Conservation (phyloP, 2,797 vertebrate genomes). For the Distichodus sexfasciatus region DNA sequence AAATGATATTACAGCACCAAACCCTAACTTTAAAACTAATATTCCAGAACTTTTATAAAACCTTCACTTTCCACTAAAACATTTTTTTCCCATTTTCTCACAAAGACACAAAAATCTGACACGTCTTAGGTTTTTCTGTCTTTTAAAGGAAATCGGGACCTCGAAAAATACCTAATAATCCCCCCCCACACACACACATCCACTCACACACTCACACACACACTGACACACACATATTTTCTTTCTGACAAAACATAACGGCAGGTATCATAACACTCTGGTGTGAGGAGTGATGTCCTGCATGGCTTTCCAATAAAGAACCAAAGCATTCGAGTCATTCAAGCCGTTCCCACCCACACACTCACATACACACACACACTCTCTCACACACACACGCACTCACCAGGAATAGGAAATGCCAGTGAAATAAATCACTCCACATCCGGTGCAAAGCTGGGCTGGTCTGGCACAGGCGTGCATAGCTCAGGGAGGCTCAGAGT, state of each 20-base stretch:
- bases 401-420: conserved; percentile 50
- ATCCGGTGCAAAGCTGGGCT: conserved; percentile 40
- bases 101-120: too few species aligned
- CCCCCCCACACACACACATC: not conserved
- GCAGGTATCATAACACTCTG: conserved; percentile 43
- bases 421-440: conserved; percentile 55
- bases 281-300: conserved; percentile 21
- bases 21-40: too few species aligned
- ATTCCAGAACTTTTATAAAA: too few species aligned
- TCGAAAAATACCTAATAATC: too few species aligned
- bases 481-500: conserved; percentile 21
- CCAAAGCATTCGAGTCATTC: too few species aligned
- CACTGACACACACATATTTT: not conserved
- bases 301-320: conserved; percentile 8
- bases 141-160: too few species aligned
- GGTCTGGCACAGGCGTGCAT: conserved; percentile 25
- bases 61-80: too few species aligned
- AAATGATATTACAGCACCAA: too few species aligned
- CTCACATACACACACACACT: conserved; percentile 1
- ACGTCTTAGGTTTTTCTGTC: too few species aligned
- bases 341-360: not conserved
- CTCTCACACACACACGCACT: not conserved
- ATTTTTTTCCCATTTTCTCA: too few species aligned
- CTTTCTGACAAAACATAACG: too few species aligned
- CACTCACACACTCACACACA: conserved; percentile 13